These are phyloP conservation scores for Pseudomyrmex gracilis DNA, from an alignment of 1,140 invertebrate species.

Conservation along the genomic window DNA sequence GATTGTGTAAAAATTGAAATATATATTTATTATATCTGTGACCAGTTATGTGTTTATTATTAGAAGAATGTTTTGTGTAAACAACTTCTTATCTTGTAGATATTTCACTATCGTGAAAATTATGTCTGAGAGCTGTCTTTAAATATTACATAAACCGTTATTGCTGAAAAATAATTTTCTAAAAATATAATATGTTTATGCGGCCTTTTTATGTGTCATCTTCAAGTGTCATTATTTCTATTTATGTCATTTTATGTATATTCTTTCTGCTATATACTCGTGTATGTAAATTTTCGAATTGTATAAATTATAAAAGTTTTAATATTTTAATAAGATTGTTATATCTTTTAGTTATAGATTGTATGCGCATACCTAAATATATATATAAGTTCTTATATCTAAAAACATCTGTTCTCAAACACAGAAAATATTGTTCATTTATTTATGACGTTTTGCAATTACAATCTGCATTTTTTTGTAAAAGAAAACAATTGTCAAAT, in stretches of 20 bases:
- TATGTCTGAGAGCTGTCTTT: background rate
- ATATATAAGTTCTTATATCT: background rate
- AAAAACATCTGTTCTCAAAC: background rate
- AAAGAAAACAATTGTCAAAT: constrained; percentile 3
- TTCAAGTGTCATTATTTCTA: background rate
- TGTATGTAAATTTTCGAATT: background rate
- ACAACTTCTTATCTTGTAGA: too few species aligned
- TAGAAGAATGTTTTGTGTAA: too few species aligned
- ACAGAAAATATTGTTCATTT: background rate
- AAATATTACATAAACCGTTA: background rate
- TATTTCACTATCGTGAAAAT: too few species aligned
- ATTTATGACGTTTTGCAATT: background rate
- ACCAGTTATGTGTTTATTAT: too few species aligned
- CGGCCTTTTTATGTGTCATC: background rate
- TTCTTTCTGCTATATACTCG: too few species aligned
- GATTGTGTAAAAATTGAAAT: background rate
- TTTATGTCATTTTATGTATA: background rate
- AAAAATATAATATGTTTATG: background rate
- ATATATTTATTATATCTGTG: too few species aligned
- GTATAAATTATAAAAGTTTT: background rate
- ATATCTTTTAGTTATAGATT: background rate
- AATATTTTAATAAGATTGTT: background rate
- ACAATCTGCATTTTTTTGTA: constrained; percentile 1
- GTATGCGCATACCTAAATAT: background rate
- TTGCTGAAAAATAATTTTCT: background rate